These are phyloP conservation scores for Parotocinclus haroldoi DNA, from an alignment of 2,797 vertebrate species.

Conservation along the genomic window DNA sequence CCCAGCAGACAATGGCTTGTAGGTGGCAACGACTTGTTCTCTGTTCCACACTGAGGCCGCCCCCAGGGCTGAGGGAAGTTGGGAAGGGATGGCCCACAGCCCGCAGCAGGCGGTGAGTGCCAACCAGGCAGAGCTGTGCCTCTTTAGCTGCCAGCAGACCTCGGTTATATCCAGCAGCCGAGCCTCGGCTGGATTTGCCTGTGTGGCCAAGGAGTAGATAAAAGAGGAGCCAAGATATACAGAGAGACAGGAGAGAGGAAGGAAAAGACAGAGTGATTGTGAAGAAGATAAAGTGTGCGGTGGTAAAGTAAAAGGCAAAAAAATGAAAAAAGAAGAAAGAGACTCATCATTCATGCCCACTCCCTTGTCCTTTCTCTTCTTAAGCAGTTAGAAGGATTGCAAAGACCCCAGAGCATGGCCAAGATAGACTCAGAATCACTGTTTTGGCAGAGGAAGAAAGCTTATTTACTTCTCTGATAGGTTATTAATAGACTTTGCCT, in stretches of 20 bases:
- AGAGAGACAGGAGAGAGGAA: slow-evolving; percentile 38
- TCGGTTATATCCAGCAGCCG: slow-evolving; percentile 37
- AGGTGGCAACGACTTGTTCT: slow-evolving; percentile 63
- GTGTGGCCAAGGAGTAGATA: slow-evolving; percentile 50
- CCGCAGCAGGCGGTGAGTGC: slow-evolving; percentile 62
- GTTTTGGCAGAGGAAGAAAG: slow-evolving; percentile 25
- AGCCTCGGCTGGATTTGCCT: slow-evolving; percentile 36
- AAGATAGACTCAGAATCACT: slow-evolving; percentile 23
- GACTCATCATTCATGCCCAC: slow-evolving; percentile 31
- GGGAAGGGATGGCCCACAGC: slow-evolving; percentile 62
- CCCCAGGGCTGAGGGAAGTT: slow-evolving; percentile 55
- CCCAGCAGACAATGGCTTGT: slow-evolving; percentile 59
- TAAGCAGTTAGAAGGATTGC: slow-evolving; percentile 19
- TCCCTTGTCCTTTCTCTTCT: slow-evolving; percentile 34
- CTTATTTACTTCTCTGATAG: slow-evolving; percentile 38
- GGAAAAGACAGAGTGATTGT: slow-evolving; percentile 36
- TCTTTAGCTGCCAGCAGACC: slow-evolving; percentile 42
- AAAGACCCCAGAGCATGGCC: slow-evolving; percentile 10
- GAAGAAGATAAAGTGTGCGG: slow-evolving; percentile 14
- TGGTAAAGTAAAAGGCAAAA: slow-evolving; percentile 1
- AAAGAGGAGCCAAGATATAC: slow-evolving; percentile 7
- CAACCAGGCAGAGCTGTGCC: slow-evolving; percentile 49
- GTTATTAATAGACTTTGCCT: slow-evolving; percentile 40
- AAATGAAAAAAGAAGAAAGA: slow-evolving; percentile 11
- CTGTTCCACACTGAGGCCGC: slow-evolving; percentile 49